Conservation (phyloP, 1,140 invertebrate genomes). For the Carposina sasakii region DNA sequence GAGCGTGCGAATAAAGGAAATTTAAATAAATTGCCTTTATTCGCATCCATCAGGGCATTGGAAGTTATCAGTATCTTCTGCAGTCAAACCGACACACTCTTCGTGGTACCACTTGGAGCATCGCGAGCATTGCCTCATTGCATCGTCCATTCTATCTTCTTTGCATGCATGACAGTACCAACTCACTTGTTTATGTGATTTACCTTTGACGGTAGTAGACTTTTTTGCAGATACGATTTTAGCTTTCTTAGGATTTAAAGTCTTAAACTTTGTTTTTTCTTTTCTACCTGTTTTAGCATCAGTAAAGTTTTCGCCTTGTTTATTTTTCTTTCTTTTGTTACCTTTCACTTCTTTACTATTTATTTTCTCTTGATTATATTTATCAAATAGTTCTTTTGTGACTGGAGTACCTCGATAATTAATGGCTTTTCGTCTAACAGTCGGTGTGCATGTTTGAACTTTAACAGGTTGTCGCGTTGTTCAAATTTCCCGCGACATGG, state of each 20-base stretch:
- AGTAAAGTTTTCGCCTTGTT: slow-evolving; percentile 15
- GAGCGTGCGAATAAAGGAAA: neutral
- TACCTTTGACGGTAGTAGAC: slow-evolving; percentile 12
- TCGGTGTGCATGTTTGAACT: slow-evolving; percentile 13
- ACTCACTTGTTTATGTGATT: slow-evolving; percentile 3
- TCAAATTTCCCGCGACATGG: too few species aligned
- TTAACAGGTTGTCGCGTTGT: too few species aligned
- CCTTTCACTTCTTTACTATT: too few species aligned
- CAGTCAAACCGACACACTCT: slow-evolving; percentile 20
- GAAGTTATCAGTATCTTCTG: slow-evolving; percentile 22
- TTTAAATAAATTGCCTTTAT: slow-evolving; percentile 11
- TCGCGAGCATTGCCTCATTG: slow-evolving; percentile 20
- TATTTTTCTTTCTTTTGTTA: slow-evolving; percentile 20
- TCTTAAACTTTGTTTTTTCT: slow-evolving; percentile 15
- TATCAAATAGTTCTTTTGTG: slow-evolving; percentile 27
- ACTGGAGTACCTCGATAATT: slow-evolving; percentile 25
- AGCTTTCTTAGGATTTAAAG: slow-evolving; percentile 16
- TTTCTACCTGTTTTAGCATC: too few species aligned
- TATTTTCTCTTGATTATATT: slow-evolving; percentile 23
- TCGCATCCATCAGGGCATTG: slow-evolving; percentile 15
- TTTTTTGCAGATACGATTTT: too few species aligned
- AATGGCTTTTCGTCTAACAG: slow-evolving; percentile 21
- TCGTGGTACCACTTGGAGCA: slow-evolving; percentile 23
- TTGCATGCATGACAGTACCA: slow-evolving; percentile 25
- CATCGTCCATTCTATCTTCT: slow-evolving; percentile 17